Percentiles rank a stretch among this genome's conserved stretches.
Conservation (phyloP, 2,888 invertebrate genomes). For the Nemapogon koenigi region DNA sequence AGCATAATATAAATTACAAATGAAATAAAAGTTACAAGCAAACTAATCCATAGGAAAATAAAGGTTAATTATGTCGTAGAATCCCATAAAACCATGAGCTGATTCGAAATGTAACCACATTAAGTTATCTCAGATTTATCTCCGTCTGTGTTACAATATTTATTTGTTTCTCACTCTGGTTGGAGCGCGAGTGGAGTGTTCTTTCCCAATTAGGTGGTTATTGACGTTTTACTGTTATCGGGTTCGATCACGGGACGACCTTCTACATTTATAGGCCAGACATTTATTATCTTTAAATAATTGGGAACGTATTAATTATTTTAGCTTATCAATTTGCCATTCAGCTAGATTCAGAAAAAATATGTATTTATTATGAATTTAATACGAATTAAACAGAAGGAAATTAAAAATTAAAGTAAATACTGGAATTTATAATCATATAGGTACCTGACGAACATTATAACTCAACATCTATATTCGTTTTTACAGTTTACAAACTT, state of each 20-base stretch:
- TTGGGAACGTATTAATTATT: too few relatives aligned
- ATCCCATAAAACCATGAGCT: conserved; percentile 63
- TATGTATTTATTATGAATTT: too few relatives aligned
- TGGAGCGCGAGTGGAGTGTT: conserved; percentile 49
- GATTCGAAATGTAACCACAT: conserved; percentile 64
- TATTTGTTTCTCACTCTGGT: conserved; percentile 57
- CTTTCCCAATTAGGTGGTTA: conserved; percentile 64
- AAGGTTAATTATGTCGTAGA: conserved; percentile 34
- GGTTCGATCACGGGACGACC: conserved; percentile 43
- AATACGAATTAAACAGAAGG: too few relatives aligned
- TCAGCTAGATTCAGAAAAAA: too few relatives aligned
- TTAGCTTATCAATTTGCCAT: too few relatives aligned
- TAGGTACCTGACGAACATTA: too few relatives aligned
- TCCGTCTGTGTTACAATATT: conserved; percentile 58
- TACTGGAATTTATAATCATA: too few relatives aligned
- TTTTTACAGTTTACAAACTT: too few relatives aligned
- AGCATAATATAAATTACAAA: too few relatives aligned
- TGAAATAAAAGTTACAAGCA: too few relatives aligned
- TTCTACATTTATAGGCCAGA: conserved; percentile 41
- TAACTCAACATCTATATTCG: too few relatives aligned
- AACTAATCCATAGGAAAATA: background rate
- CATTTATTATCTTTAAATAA: background rate
- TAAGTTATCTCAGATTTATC: conserved; percentile 62
- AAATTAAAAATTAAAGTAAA: too few relatives aligned
- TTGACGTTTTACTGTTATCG: conserved; percentile 63